Conservation (phyloP, 2,888 invertebrate genomes). For the Bimastos eiseni region DNA sequence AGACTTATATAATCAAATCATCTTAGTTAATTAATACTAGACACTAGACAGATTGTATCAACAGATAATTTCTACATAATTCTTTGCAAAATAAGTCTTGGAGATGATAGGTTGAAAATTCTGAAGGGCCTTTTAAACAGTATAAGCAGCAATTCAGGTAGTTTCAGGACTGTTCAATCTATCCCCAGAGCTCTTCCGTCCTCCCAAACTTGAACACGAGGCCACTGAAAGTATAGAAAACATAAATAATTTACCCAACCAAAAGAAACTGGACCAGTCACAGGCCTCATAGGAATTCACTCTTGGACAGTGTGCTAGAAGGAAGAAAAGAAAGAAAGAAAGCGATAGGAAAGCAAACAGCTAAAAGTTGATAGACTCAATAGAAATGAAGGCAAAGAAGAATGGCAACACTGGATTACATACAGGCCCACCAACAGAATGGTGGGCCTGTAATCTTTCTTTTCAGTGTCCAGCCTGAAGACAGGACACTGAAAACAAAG, state of each 20-base stretch:
- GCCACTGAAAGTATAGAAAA: constrained; percentile 29
- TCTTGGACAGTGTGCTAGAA: too few species aligned
- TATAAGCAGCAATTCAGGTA: neutral
- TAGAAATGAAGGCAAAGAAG: too few species aligned
- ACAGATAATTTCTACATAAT: neutral
- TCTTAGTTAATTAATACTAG: neutral
- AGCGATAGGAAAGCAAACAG: too few species aligned
- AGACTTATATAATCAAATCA: neutral
- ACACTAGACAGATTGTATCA: neutral
- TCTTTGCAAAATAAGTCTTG: neutral
- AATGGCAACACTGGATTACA: too few species aligned
- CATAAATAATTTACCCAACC: neutral
- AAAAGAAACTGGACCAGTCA: neutral
- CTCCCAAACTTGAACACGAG: constrained; percentile 43
- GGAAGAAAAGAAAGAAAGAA: too few species aligned
- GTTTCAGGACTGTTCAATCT: neutral
- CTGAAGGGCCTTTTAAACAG: neutral
- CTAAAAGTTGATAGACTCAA: too few species aligned
- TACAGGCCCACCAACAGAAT: too few species aligned
- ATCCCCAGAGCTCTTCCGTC: constrained; percentile 42
- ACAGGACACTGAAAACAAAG: too few species aligned
- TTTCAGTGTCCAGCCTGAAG: too few species aligned
- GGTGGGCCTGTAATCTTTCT: too few species aligned
- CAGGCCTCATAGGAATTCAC: too few species aligned
- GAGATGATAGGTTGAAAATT: neutral